These are phyloP conservation scores for Meriones unguiculatus DNA, from an alignment of 2,113 vertebrate species.

Conservation along the genomic window DNA sequence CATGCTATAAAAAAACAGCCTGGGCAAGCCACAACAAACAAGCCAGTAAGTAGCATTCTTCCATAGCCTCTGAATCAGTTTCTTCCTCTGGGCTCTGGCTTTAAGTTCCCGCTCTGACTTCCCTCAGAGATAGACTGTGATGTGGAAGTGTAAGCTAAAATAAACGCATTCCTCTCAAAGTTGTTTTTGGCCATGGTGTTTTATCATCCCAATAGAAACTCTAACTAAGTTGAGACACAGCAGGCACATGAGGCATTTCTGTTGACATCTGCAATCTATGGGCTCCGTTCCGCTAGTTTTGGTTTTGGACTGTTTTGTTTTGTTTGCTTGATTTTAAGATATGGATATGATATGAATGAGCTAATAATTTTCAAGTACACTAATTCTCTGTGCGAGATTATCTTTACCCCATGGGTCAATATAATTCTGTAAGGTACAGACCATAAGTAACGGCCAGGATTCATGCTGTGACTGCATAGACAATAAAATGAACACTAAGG, in stretches of 20 bases:
- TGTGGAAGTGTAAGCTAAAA: neutral
- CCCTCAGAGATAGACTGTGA: no score
- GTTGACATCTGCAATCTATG: neutral
- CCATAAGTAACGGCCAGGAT: neutral
- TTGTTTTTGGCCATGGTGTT: neutral
- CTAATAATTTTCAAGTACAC: neutral
- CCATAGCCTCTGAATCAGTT: neutral
- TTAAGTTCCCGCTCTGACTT: neutral
- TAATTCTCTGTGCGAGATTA: neutral
- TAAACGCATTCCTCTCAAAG: no score
- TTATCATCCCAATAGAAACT: neutral
- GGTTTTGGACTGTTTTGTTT: neutral
- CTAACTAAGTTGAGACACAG: neutral
- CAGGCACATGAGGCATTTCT: neutral
- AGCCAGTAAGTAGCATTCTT: neutral
- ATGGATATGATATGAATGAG: neutral
- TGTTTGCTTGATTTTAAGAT: neutral
- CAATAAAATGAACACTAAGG: neutral
- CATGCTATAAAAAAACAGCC: neutral
- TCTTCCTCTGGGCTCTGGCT: neutral
- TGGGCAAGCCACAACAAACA: neutral
- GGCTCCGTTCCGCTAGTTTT: neutral
- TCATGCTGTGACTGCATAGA: neutral
- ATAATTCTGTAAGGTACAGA: neutral
- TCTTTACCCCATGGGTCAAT: neutral